Evolutionary conservation across 2,113 vertebrate genomes (phyloP).

Genomic region (Ibidorhyncha struthersii): DNA sequence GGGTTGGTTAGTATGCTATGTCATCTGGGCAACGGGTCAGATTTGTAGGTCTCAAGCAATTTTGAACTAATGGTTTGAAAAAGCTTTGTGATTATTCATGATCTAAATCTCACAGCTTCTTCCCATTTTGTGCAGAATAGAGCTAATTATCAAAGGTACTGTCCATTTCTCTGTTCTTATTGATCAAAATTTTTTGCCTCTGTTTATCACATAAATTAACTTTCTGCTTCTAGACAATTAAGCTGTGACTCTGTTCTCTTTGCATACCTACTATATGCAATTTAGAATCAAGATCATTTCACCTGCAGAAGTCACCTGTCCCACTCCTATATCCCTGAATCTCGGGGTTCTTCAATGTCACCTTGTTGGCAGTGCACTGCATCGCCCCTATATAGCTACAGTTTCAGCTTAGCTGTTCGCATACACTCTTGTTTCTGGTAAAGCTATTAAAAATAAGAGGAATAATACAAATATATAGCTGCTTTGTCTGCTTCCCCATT

Average conservation of each 20-base stretch:
- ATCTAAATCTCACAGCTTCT: background rate
- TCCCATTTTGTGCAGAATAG: background rate
- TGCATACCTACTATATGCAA: background rate
- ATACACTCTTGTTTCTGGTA: conserved; percentile 22
- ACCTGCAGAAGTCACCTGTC: background rate
- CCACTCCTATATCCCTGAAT: background rate
- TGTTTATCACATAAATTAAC: background rate
- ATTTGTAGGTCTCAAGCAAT: background rate
- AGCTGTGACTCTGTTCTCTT: background rate
- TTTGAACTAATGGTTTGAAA: background rate
- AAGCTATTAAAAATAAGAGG: conserved; percentile 32
- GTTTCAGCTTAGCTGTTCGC: conserved; percentile 16
- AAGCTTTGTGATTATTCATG: background rate
- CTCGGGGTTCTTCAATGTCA: background rate
- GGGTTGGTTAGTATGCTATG: background rate
- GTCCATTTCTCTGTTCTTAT: background rate
- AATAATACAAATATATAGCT: conserved; percentile 33
- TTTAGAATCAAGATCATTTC: background rate
- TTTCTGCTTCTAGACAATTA: background rate
- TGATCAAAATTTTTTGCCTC: background rate
- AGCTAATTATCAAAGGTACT: background rate
- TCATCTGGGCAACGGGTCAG: background rate
- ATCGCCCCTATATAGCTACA: background rate
- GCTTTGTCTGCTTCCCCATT: conserved; percentile 24
- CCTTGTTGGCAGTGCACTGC: background rate